Evolutionary conservation across 2,888 invertebrate genomes (phyloP).

Genomic region (Oeneis ivallda): DNA sequence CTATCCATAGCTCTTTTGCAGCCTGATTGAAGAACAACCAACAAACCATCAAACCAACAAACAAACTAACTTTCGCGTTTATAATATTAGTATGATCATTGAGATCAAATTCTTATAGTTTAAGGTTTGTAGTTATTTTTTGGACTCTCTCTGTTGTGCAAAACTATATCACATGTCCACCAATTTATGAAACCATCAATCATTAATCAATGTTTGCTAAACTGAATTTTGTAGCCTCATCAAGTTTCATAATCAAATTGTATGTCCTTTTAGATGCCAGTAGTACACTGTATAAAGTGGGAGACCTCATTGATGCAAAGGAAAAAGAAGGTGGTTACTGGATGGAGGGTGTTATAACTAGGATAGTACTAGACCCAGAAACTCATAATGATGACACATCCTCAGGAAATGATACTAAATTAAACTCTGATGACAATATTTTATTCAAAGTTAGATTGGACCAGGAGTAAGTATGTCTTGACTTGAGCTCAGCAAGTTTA

Average conservation of each 20-base stretch:
- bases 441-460: slow-evolving; percentile 71
- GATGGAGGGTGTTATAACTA: slow-evolving; percentile 85
- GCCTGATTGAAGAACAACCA: no score
- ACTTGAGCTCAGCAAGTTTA: background rate
- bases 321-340: slow-evolving; percentile 85
- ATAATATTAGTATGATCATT: no score
- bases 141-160: no score
- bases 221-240: no score
- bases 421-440: slow-evolving; percentile 55
- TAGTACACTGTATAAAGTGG: slow-evolving; percentile 78
- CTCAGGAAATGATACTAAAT: slow-evolving; percentile 23
- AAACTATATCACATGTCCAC: no score
- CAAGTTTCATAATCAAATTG: background rate
- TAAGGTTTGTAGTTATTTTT: no score
- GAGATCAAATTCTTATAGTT: no score
- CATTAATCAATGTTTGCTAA: no score
- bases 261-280: slow-evolving; percentile 55
- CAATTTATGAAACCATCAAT: no score
- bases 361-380: slow-evolving; percentile 71
- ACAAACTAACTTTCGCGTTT: no score
- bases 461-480: slow-evolving; percentile 56
- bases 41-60: no score
- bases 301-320: slow-evolving; percentile 85
- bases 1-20: no score
- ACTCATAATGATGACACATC: slow-evolving; percentile 36